Evolutionary conservation across 2,113 vertebrate genomes (phyloP).

Genomic region (Oreotrochilus melanogaster): DNA sequence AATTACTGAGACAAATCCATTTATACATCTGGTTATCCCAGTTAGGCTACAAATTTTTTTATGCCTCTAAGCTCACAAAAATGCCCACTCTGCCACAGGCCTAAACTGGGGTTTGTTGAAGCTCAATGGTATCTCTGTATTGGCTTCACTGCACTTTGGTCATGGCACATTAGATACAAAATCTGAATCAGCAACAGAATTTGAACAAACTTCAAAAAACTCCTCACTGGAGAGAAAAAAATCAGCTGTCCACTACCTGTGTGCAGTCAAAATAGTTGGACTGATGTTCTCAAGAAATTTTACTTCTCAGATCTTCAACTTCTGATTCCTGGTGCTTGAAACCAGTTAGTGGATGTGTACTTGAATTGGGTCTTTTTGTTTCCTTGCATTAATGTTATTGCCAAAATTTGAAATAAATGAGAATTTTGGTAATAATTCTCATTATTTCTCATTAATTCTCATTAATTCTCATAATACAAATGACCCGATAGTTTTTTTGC

Average conservation of each 20-base stretch:
- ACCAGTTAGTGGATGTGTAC: background rate
- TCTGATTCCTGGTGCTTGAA: background rate
- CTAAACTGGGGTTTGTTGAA: background rate
- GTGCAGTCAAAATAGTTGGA: background rate
- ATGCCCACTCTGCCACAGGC: background rate
- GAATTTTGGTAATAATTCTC: background rate
- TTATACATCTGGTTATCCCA: background rate
- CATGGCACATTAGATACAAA: background rate
- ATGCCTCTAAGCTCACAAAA: background rate
- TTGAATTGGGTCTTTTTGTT: background rate
- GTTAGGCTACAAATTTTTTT: background rate
- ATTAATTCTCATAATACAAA: background rate
- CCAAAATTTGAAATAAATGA: background rate
- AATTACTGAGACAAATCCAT: background rate
- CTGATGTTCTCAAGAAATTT: background rate
- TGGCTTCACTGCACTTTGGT: background rate
- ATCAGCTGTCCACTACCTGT: background rate
- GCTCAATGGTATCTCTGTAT: background rate
- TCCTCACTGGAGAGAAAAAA: background rate
- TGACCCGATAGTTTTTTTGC: background rate
- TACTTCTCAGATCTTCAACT: background rate
- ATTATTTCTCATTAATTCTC: no score
- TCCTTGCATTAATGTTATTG: background rate
- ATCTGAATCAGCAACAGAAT: background rate
- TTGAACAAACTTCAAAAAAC: background rate